Evolutionary conservation across 2,113 vertebrate genomes (phyloP).

Genomic region (Xiphophorus couchianus): DNA sequence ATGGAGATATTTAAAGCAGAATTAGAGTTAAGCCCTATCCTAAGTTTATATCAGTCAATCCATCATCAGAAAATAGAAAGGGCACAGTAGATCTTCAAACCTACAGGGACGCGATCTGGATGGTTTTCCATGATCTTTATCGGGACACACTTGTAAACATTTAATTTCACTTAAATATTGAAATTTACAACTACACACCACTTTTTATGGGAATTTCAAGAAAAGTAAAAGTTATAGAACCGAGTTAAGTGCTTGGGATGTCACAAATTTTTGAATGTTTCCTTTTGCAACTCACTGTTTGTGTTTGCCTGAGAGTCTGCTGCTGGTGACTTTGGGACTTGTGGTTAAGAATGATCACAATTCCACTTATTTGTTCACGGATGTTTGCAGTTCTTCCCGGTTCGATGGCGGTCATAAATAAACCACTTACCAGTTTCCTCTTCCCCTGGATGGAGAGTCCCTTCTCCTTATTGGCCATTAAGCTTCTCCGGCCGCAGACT

Average conservation of each 20-base stretch:
- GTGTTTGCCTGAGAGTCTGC: background rate
- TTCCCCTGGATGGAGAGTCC: constrained; percentile 42
- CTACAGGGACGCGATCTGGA: no score
- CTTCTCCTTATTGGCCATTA: constrained; percentile 39
- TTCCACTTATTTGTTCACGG: background rate
- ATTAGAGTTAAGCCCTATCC: no score
- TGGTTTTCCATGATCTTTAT: background rate
- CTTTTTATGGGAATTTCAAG: background rate
- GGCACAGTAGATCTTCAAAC: no score
- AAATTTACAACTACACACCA: background rate
- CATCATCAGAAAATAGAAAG: no score
- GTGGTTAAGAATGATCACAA: background rate
- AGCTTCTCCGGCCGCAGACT: constrained; percentile 4
- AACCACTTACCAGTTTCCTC: constrained; percentile 46
- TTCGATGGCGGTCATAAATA: constrained; percentile 35
- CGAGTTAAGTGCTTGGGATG: background rate
- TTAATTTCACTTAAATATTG: background rate
- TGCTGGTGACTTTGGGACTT: background rate
- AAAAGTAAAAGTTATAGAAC: background rate
- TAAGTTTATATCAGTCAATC: no score
- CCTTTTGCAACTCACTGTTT: background rate
- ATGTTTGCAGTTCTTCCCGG: constrained; percentile 12
- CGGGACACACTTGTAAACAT: background rate
- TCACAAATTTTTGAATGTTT: background rate
- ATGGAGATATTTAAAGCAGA: no score